Evolutionary conservation across 2,888 invertebrate genomes (phyloP).

Genomic region (Rhagophthalmus giganteus): DNA sequence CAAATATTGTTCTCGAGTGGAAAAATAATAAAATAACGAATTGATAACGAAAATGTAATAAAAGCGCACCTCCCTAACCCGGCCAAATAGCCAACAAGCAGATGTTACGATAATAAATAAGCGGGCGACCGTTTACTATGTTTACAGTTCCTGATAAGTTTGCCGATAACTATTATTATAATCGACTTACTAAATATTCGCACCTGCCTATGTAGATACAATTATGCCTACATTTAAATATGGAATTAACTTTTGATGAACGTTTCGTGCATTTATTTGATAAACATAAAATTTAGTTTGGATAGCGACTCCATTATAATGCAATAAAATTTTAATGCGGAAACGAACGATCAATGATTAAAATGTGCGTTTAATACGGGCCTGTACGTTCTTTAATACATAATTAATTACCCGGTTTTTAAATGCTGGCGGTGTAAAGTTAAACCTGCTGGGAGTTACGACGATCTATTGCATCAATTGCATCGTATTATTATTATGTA

Average conservation of each 20-base stretch:
- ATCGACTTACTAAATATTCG: constrained; percentile 10
- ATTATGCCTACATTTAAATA: no score
- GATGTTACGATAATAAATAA: constrained; percentile 21
- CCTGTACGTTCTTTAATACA: constrained; percentile 11
- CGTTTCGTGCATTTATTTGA: no score
- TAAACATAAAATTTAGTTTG: no score
- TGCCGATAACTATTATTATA: constrained; percentile 17
- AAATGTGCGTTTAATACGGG: constrained; percentile 19
- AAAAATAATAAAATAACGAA: constrained; percentile 19
- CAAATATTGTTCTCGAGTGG: constrained; percentile 16
- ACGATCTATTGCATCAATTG: constrained; percentile 16
- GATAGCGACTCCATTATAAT: no score
- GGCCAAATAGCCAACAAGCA: constrained; percentile 16
- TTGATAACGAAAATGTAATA: constrained; percentile 20
- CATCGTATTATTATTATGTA: no score
- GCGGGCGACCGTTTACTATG: constrained; percentile 17
- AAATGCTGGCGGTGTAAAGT: constrained; percentile 12
- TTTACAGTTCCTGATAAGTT: constrained; percentile 19
- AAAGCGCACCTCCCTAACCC: constrained; percentile 4
- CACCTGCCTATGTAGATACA: constrained; percentile 18
- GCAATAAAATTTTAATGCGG: no score
- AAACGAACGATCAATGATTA: no score
- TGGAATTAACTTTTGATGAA: no score
- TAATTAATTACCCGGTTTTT: constrained; percentile 24
- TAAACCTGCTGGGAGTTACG: constrained; percentile 8